Percentiles rank a stretch among this genome's conserved stretches.
These are phyloP conservation scores for Syrphus vitripennis DNA, from an alignment of 2,888 invertebrate genomes.

Conservation along the genomic window DNA sequence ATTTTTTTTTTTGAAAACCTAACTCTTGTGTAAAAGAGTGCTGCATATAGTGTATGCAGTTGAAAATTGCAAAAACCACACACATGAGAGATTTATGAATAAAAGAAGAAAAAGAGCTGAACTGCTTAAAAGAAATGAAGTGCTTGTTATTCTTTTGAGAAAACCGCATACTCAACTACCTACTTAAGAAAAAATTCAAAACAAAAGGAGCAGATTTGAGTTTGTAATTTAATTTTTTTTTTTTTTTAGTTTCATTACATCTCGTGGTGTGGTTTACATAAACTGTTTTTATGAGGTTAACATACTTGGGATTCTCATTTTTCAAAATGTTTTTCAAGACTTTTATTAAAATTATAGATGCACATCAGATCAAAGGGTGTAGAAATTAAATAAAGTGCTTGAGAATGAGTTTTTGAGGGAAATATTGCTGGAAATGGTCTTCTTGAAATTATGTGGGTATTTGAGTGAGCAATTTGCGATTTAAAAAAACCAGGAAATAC, in stretches of 20 bases:
- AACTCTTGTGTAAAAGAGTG: background rate
- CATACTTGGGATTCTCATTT: background rate
- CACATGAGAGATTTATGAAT: background rate
- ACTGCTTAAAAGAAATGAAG: conserved; percentile 14
- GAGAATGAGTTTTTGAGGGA: background rate
- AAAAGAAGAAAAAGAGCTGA: background rate
- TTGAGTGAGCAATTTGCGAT: background rate
- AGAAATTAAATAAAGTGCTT: background rate
- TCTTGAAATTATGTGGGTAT: background rate
- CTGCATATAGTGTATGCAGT: background rate
- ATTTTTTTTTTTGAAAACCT: background rate
- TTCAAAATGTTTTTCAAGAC: background rate
- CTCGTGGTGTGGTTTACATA: background rate
- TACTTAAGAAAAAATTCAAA: conserved; percentile 2
- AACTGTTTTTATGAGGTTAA: background rate
- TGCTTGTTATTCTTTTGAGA: conserved; percentile 38
- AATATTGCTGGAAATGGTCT: background rate
- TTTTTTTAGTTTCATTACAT: background rate
- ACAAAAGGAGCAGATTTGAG: background rate
- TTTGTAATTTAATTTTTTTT: background rate
- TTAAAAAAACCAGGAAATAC: background rate
- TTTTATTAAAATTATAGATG: background rate
- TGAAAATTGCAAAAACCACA: background rate
- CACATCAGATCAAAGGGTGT: background rate
- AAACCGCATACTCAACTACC: conserved; percentile 14